Percentiles rank a stretch among this genome's conserved stretches.
phyloP scores from a whole-genome alignment of 2,113 vertebrate species.

The Tauraco erythrolophus region DNA sequence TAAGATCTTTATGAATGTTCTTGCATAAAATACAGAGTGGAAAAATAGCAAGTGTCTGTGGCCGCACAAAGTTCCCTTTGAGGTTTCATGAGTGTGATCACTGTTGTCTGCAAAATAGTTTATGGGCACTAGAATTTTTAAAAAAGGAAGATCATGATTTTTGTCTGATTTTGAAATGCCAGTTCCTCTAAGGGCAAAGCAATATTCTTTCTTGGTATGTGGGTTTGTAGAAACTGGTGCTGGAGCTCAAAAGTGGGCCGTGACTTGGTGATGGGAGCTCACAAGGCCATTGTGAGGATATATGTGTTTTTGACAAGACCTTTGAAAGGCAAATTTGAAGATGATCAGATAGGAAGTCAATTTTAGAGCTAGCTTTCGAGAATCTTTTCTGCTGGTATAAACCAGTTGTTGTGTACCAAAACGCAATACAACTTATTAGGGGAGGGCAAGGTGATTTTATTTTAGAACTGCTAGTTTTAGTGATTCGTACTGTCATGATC shows the following conservation, averaged over 20 bases:
- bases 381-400: background rate
- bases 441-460: background rate
- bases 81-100: background rate
- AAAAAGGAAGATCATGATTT: background rate
- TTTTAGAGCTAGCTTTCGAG: background rate
- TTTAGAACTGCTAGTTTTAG: background rate
- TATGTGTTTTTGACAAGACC: background rate
- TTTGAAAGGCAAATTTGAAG: background rate
- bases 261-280: background rate
- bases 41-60: background rate
- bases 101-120: background rate
- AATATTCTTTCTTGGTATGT: background rate
- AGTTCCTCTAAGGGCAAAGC: background rate
- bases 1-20: background rate
- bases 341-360: background rate
- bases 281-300: background rate
- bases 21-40: background rate
- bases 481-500: background rate
- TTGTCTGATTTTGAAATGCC: background rate
- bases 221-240: background rate
- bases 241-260: background rate
- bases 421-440: fast-evolving
- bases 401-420: background rate
- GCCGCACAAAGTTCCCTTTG: background rate
- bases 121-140: background rate